A percentile compares a stretch with the other conserved stretches of the same genome.
phyloP scores from a whole-genome alignment of 2,888 invertebrate species.

The Nemapogon koenigi region DNA sequence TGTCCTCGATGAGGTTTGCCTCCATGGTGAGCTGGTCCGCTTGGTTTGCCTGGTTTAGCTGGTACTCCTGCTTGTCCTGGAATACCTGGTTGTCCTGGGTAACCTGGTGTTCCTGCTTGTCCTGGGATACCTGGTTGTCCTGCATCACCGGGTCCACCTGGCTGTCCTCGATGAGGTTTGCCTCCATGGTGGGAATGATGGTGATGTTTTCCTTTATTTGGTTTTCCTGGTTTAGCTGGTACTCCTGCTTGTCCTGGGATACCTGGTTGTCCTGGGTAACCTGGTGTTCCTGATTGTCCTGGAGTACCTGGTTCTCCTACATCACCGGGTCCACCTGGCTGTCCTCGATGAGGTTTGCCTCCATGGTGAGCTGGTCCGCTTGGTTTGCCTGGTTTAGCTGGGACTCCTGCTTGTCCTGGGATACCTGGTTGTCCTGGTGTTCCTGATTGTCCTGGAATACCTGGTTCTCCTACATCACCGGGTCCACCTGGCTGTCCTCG shows the following conservation, averaged over 20 bases:
- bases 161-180: too few species aligned
- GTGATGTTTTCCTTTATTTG: conserved; percentile 1
- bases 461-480: neutral
- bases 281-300: neutral
- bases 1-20: neutral
- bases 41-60: too few species aligned
- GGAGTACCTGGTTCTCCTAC: neutral
- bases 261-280: conserved; percentile 1
- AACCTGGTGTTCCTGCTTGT: neutral
- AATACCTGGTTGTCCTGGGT: neutral
- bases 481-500: neutral
- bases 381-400: neutral
- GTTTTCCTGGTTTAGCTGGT: too few species aligned
- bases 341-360: too few species aligned
- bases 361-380: conserved; percentile 2
- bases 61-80: too few species aligned
- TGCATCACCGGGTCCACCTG: conserved; percentile 2
- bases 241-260: conserved; percentile 5
- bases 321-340: neutral
- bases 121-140: conserved; percentile 3
- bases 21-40: too few species aligned
- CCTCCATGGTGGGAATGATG: neutral
- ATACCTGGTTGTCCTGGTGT: neutral
- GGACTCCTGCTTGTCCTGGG: neutral
- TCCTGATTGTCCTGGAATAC: neutral